Evolutionary conservation across 2,888 invertebrate genomes (phyloP), one percentile per base, ranked within the genome.

Genomic region (Orthonevra nobilis): DNA sequence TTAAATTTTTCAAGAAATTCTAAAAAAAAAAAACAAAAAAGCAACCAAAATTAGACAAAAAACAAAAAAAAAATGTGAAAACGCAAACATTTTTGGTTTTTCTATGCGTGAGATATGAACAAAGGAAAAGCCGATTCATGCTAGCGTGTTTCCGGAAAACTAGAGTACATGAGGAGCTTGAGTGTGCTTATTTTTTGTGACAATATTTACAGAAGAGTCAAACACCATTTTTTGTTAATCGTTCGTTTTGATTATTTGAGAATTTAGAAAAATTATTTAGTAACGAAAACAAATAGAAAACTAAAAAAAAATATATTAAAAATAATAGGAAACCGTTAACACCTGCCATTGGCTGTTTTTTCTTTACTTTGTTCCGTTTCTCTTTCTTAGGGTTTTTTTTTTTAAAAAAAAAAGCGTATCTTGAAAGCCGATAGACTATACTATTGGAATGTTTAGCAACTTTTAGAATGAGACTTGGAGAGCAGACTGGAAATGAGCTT

Each of bases 321-420:
- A n/a, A n/a, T n/a, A n/a, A n/a, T n/a, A n/a, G n/a, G 34, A 77
- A 82, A 69, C 72, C 64, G 64, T 77, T 77, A 79, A 83, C 83
- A 82, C 75, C 83, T 87, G 86, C 85, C 86, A 84, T 87, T 87
- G 87, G 87, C 86, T 87, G 85, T 85, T 84, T 63, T 61, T 42
- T 14, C 44, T 52, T 40, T 38, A 10, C 14, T n/a, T 58, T 12
- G 15, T 63, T 30, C 58, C 58, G 30, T 44, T 64, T 58, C 50
- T 46, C 5, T 23, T 5, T 5, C 3, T 23, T 23, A 23, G 3
- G 23, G 23, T 68, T 66, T 52, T 72, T 23, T 15, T 69, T 64
- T 50, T 19, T 10, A 17, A 68, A 48, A 46, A 63, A 73, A 36
- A 56, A 15, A 72, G 20, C 46, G 23, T 19, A 32, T n/a, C n/a